A percentile compares a stretch with the other conserved stretches of the same genome.
Evolutionary conservation across 2,888 invertebrate species (phyloP).

Genomic region (Drosophila niveifrons): DNA sequence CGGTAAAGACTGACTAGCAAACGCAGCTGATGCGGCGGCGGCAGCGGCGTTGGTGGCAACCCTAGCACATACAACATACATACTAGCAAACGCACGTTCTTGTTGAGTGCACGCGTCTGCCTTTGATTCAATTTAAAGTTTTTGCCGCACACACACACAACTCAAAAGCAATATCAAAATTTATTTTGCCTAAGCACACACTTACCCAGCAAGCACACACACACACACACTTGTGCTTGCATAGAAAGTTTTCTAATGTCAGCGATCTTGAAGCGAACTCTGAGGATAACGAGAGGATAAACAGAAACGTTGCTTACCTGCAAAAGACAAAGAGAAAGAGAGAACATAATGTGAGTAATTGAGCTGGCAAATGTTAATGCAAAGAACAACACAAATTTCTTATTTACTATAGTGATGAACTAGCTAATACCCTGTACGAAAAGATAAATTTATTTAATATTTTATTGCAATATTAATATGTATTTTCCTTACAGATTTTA

Average conservation of each 20-base stretch:
- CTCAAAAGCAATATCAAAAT: constrained; percentile 53
- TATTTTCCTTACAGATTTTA: no score
- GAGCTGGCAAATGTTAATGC: constrained; percentile 3
- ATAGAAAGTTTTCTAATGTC: constrained; percentile 13
- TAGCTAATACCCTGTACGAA: constrained; percentile 1
- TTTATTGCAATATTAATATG: no score
- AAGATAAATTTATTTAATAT: not conserved
- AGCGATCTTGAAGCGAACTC: constrained; percentile 18
- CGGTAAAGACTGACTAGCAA: constrained; percentile 14
- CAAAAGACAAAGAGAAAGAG: constrained; percentile 43
- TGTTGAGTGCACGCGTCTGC: constrained; percentile 11
- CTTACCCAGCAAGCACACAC: constrained; percentile 13
- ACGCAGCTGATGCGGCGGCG: constrained; percentile 9
- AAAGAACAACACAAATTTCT: not conserved
- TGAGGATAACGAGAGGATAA: constrained; percentile 28
- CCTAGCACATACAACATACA: constrained; percentile 14
- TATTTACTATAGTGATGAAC: not conserved
- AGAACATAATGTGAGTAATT: constrained; percentile 32
- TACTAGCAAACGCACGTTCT: not conserved
- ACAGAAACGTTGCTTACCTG: constrained; percentile 66
- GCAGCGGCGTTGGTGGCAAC: constrained; percentile 11
- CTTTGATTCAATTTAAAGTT: constrained; percentile 76
- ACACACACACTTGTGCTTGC: constrained; percentile 10
- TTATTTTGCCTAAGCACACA: constrained; percentile 54
- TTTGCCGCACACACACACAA: constrained; percentile 16